phyloP scores from a whole-genome alignment of 2,113 vertebrate genomes.

The Mixornis gularis region DNA sequence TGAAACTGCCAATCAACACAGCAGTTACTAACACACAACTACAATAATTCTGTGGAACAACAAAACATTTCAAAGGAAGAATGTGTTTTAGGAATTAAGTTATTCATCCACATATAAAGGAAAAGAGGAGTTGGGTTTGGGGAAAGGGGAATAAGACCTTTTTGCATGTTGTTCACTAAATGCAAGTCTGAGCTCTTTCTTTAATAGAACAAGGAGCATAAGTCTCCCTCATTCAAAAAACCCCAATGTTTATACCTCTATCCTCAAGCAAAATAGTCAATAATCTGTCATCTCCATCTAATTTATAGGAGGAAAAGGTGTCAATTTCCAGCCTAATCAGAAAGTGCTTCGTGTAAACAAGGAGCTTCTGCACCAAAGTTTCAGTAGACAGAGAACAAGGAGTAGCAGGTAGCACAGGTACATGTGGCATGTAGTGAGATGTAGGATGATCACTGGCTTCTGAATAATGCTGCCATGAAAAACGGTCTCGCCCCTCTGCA shows the following conservation, averaged over 20 bases:
- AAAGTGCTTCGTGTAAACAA: conserved; percentile 60
- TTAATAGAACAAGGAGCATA: background rate
- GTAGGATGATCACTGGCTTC: background rate
- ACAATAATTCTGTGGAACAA: conserved; percentile 28
- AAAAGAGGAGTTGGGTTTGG: background rate
- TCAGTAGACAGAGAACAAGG: background rate
- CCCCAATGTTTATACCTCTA: background rate
- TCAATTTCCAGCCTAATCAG: conserved; percentile 22
- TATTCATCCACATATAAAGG: conserved; percentile 9
- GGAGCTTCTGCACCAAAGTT: conserved; percentile 37
- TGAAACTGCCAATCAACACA: conserved; percentile 30
- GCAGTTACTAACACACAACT: conserved; percentile 21
- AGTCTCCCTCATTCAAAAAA: conserved; percentile 13
- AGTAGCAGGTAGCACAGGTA: background rate
- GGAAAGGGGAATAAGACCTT: background rate
- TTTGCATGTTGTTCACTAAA: conserved; percentile 25
- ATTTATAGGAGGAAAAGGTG: background rate
- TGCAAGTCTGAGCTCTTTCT: conserved; percentile 13
- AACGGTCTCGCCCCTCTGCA: background rate
- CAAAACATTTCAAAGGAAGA: conserved; percentile 31
- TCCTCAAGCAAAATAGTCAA: background rate
- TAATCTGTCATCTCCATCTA: conserved; percentile 23
- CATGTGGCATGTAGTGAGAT: rapidly evolving
- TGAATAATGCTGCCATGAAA: background rate
- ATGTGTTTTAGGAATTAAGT: conserved; percentile 25